Evolutionary conservation across 2,888 invertebrate genomes (phyloP).

Genomic region (Abrostola triplasia): DNA sequence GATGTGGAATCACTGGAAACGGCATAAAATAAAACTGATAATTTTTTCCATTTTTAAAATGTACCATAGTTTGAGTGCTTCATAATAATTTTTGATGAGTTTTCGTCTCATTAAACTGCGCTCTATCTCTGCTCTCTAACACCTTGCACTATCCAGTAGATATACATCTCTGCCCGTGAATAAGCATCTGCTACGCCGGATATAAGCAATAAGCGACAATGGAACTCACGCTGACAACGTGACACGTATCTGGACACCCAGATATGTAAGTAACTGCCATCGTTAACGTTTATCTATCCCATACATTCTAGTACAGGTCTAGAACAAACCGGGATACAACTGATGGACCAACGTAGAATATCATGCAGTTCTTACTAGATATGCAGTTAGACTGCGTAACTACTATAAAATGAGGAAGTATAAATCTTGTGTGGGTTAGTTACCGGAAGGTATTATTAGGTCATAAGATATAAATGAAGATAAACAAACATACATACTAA

Average conservation of each 20-base stretch:
- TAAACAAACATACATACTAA: no score
- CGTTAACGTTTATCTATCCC: slow-evolving; percentile 30
- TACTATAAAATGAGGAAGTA: no score
- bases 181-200: slow-evolving; percentile 67
- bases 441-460: no score
- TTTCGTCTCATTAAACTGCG: slow-evolving; percentile 5
- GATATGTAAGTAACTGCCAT: slow-evolving; percentile 35
- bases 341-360: no score
- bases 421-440: no score
- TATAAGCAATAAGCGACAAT: slow-evolving; percentile 77
- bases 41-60: no score
- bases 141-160: slow-evolving; percentile 42
- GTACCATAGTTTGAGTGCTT: no score
- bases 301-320: slow-evolving; percentile 3
- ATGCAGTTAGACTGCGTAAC: no score
- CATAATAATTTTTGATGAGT: no score
- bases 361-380: no score
- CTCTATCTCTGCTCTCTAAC: slow-evolving; percentile 26
- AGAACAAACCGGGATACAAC: not conserved
- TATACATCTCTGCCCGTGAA: slow-evolving; percentile 45
- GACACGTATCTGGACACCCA: slow-evolving; percentile 56
- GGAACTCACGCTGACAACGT: slow-evolving; percentile 54
- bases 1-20: slow-evolving; percentile 17
- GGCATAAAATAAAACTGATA: not conserved
- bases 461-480: no score